Evolutionary conservation across 1,140 invertebrate species (phyloP).

Genomic region (Drosophila sulfurigaster): DNA sequence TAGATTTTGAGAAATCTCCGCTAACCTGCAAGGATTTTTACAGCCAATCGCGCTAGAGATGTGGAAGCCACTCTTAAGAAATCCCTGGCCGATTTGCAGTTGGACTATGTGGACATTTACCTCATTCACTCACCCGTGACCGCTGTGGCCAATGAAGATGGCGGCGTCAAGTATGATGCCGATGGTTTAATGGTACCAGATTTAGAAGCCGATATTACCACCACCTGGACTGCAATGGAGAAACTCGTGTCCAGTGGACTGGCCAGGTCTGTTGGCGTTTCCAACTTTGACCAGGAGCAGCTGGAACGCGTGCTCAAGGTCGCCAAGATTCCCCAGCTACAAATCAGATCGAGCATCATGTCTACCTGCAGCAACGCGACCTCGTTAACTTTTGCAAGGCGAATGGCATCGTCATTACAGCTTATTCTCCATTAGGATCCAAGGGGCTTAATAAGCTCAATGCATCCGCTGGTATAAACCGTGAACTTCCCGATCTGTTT

Average conservation of each 20-base stretch:
- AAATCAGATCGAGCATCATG: constrained; percentile 93
- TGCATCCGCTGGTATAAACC: constrained; percentile 81
- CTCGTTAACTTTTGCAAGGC: constrained; percentile 90
- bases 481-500: constrained; percentile 88
- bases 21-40: constrained; percentile 85
- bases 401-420: constrained; percentile 91
- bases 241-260: constrained; percentile 88
- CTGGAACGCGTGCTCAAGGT: constrained; percentile 88
- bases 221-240: constrained; percentile 93
- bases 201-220: constrained; percentile 88
- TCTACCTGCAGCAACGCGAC: constrained; percentile 92
- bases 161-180: constrained; percentile 84
- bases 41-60: constrained; percentile 89
- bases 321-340: constrained; percentile 89
- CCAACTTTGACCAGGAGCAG: constrained; percentile 92
- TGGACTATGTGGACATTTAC: constrained; percentile 94
- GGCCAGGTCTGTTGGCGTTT: constrained; percentile 90
- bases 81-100: constrained; percentile 90
- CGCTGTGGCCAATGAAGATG: constrained; percentile 84
- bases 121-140: constrained; percentile 93
- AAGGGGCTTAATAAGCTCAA: constrained; percentile 87
- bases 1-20: neutral
- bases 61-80: constrained; percentile 90
- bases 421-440: constrained; percentile 93
- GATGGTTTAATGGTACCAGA: constrained; percentile 89